Percentiles rank a stretch among this genome's conserved stretches.
These are phyloP conservation scores for Coptotermes formosanus DNA, from an alignment of 1,140 invertebrate species.

Conservation along the genomic window DNA sequence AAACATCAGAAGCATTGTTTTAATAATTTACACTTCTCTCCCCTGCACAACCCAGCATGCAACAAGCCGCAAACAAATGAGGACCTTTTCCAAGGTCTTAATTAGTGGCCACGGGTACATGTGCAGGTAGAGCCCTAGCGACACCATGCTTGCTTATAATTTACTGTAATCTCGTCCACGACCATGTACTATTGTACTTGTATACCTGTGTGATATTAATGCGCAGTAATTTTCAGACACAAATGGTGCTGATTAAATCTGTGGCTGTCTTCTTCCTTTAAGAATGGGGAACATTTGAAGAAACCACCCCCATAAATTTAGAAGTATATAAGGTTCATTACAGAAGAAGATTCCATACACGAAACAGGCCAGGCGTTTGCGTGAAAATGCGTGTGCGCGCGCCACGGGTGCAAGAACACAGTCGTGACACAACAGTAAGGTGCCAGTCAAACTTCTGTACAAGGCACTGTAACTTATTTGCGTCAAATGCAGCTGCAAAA, in stretches of 20 bases:
- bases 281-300: background rate
- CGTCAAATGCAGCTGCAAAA: too few relatives aligned
- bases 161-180: background rate
- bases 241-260: background rate
- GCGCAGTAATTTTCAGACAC: background rate
- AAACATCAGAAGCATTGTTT: background rate
- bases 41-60: background rate
- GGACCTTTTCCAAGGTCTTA: background rate
- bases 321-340: background rate
- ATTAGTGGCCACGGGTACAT: background rate
- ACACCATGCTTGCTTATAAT: background rate
- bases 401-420: too few relatives aligned
- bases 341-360: background rate
- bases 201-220: conserved; percentile 1
- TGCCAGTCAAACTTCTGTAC: too few relatives aligned
- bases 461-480: too few relatives aligned
- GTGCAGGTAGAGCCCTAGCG: background rate
- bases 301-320: background rate
- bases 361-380: background rate
- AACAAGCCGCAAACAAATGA: background rate
- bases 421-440: too few relatives aligned
- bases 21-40: background rate
- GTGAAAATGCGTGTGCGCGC: too few relatives aligned
- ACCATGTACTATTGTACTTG: background rate
- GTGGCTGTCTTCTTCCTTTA: background rate